phyloP scores from a whole-genome alignment of 2,113 vertebrate genomes.

The Vanacampus margaritifer region DNA sequence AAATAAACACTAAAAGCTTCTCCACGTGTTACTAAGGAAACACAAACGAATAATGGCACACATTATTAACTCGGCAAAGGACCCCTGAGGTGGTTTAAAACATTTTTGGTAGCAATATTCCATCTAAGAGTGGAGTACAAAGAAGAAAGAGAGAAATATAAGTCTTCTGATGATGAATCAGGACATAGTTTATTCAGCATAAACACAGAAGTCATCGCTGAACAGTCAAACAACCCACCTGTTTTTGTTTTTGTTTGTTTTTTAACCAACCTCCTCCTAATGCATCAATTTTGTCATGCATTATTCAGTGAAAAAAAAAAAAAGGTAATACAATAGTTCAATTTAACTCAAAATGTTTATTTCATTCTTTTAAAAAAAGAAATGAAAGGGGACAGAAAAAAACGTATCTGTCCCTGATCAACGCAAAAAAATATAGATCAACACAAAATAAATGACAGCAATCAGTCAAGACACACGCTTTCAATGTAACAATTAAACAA shows the following conservation, averaged over 20 bases:
- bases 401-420: too few relatives aligned
- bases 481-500: too few relatives aligned
- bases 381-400: too few relatives aligned
- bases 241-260: neutral
- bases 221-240: neutral
- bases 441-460: too few relatives aligned
- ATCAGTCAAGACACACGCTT: too few relatives aligned
- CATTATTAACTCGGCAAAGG: conserved; percentile 41
- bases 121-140: conserved; percentile 11
- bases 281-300: neutral
- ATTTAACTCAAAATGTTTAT: too few relatives aligned
- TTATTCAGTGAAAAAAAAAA: neutral
- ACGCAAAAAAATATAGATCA: too few relatives aligned
- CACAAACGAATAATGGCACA: conserved; percentile 51
- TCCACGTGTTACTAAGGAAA: conserved; percentile 55
- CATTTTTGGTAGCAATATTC: neutral
- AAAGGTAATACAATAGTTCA: neutral
- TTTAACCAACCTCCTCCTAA: neutral
- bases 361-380: neutral
- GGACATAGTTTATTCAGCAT: neutral
- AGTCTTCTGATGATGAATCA: neutral
- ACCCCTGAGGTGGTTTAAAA: conserved; percentile 37
- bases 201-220: neutral
- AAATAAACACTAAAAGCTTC: conserved; percentile 26
- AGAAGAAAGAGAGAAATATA: conserved; percentile 33